A percentile compares a stretch with the other conserved stretches of the same genome.
Conservation (phyloP, 2,888 invertebrate species). For the Julus scandinavius region DNA sequence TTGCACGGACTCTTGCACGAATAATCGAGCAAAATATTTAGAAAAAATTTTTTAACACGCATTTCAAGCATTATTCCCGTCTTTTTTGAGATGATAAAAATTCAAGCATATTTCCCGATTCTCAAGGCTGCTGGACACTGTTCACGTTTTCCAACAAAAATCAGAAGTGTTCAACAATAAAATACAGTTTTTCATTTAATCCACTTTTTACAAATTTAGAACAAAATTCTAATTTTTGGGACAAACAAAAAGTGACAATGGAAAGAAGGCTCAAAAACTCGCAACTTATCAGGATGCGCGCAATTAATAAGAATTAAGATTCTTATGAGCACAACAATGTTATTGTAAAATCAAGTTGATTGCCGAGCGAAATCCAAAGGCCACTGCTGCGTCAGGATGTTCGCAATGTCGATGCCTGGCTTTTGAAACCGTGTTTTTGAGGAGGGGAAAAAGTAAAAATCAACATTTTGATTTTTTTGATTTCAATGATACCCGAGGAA, state of each 20-base stretch:
- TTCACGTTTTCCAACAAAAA: neutral
- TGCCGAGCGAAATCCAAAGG: neutral
- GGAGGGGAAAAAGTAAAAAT: neutral
- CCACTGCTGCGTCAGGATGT: neutral
- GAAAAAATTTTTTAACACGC: too few species aligned
- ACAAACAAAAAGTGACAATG: slow-evolving; percentile 1
- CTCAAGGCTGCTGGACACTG: neutral
- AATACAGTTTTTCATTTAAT: slow-evolving; percentile 1
- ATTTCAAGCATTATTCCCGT: too few species aligned
- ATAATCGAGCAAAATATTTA: too few species aligned
- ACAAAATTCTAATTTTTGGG: neutral
- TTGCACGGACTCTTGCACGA: too few species aligned
- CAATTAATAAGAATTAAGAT: neutral
- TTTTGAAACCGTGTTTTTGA: neutral
- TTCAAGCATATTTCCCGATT: neutral
- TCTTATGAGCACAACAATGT: neutral
- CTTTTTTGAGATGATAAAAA: too few species aligned
- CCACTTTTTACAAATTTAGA: slow-evolving; percentile 35
- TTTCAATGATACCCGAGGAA: neutral
- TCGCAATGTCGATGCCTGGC: neutral
- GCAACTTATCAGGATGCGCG: neutral
- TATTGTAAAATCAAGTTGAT: neutral
- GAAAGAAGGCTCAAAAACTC: neutral
- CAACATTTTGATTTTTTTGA: neutral
- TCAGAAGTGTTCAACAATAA: neutral